A percentile compares a stretch with the other conserved stretches of the same genome.
phyloP scores from a whole-genome alignment of 2,888 invertebrate species.

The Teinopalpus imperialis region DNA sequence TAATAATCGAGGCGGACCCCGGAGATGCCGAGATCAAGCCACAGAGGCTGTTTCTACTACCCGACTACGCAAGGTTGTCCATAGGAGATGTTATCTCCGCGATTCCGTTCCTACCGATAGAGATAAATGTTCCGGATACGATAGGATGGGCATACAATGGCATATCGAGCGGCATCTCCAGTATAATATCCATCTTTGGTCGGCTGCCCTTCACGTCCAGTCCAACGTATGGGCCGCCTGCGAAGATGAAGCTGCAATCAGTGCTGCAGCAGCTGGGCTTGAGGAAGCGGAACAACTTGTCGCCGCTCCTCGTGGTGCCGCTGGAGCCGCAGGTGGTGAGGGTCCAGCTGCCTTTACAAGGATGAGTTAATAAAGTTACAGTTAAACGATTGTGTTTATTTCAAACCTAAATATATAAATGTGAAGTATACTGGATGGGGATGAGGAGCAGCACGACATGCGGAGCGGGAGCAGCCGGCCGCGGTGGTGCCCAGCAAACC shows the following conservation, averaged over 20 bases:
- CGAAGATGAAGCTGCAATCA: conserved; percentile 37
- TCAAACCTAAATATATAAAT: too few species aligned
- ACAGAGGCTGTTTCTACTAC: conserved; percentile 43
- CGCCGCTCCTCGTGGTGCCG: conserved; percentile 51
- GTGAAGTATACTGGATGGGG: too few species aligned
- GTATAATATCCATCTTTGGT: conserved; percentile 57
- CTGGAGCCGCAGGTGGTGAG: conserved; percentile 43
- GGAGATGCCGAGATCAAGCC: conserved; percentile 32
- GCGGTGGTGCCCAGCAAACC: too few species aligned
- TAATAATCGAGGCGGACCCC: conserved; percentile 52
- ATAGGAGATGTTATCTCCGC: conserved; percentile 74
- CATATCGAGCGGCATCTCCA: conserved; percentile 44
- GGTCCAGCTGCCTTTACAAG: conserved; percentile 33
- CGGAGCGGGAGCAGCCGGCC: too few species aligned
- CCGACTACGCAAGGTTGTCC: conserved; percentile 46
- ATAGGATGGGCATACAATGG: conserved; percentile 67
- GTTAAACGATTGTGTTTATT: too few species aligned
- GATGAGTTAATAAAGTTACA: conserved; percentile 26
- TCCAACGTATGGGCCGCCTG: conserved; percentile 28
- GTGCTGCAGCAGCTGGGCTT: conserved; percentile 40
- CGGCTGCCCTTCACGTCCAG: conserved; percentile 43
- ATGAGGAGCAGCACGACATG: too few species aligned
- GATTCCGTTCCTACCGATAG: conserved; percentile 82
- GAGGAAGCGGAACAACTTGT: conserved; percentile 32
- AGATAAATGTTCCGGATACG: conserved; percentile 84